These are phyloP conservation scores for Trachelus iudaicus DNA, from an alignment of 2,888 invertebrate genomes.

Conservation along the genomic window DNA sequence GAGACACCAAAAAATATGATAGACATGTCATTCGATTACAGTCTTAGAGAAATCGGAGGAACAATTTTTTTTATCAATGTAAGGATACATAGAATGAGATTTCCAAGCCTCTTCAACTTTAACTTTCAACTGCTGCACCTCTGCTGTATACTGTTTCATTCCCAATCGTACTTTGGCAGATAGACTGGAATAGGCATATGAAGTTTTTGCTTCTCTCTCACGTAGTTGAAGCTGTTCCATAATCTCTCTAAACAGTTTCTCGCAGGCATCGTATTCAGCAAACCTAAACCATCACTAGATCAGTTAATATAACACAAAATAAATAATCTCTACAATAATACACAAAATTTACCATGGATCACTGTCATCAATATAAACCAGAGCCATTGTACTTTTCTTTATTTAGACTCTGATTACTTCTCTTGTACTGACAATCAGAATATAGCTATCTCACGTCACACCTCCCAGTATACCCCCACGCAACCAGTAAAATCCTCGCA, in stretches of 20 bases:
- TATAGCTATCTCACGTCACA: background rate
- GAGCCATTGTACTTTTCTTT: slow-evolving; percentile 45
- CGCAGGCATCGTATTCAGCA: slow-evolving; percentile 75
- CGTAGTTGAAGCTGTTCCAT: slow-evolving; percentile 72
- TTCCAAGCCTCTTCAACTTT: slow-evolving; percentile 69
- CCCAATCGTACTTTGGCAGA: slow-evolving; percentile 72
- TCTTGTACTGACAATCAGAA: background rate
- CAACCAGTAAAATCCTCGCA: background rate
- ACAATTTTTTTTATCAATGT: slow-evolving; percentile 10
- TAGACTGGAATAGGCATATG: slow-evolving; percentile 70
- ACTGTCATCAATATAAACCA: slow-evolving; percentile 56
- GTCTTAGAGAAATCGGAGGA: slow-evolving; percentile 10
- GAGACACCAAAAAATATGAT: background rate
- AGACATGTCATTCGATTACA: slow-evolving; percentile 4
- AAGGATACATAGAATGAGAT: slow-evolving; percentile 67
- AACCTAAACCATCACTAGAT: slow-evolving; percentile 66
- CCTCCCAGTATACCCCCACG: background rate
- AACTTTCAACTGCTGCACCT: slow-evolving; percentile 70
- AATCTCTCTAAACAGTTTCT: slow-evolving; percentile 73
- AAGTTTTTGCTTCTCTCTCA: slow-evolving; percentile 68
- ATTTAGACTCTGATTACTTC: background rate
- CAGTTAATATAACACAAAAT: slow-evolving; percentile 1
- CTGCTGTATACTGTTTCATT: slow-evolving; percentile 72
- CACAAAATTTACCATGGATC: slow-evolving; percentile 55
- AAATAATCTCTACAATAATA: slow-evolving; percentile 6